phyloP scores from a whole-genome alignment of 2,888 invertebrate species.

The Caenorhabditis panamensis region DNA sequence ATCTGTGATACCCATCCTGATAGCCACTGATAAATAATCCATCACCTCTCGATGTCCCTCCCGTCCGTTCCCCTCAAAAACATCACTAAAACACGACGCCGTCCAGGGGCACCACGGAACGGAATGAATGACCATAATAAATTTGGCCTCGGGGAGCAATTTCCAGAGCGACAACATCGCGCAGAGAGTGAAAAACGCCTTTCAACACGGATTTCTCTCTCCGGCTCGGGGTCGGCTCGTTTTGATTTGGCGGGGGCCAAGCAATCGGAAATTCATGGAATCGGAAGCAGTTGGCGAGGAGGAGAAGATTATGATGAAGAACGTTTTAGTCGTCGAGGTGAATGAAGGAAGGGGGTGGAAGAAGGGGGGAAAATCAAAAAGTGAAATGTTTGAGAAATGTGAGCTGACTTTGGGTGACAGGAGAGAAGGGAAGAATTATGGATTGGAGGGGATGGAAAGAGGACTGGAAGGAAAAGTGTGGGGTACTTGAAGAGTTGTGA shows the following conservation, averaged over 20 bases:
- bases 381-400: neutral
- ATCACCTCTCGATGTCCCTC: conserved; percentile 6
- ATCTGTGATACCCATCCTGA: neutral
- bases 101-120: no score
- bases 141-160: conserved; percentile 53
- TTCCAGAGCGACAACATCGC: conserved; percentile 5
- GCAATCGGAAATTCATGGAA: conserved; percentile 59
- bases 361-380: conserved; percentile 2
- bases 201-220: conserved; percentile 48
- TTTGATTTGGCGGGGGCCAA: neutral
- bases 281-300: conserved; percentile 15
- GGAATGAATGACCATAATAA: conserved; percentile 23
- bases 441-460: neutral
- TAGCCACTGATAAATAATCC: conserved; percentile 1
- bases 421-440: neutral
- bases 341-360: neutral
- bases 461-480: neutral
- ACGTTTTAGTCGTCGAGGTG: neutral
- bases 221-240: neutral
- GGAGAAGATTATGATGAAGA: neutral
- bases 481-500: conserved; percentile 8
- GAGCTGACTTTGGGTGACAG: conserved; percentile 24
- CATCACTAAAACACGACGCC: no score
- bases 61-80: no score
- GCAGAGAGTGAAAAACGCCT: conserved; percentile 33